phyloP scores from a whole-genome alignment of 2,888 invertebrate species.

The Eulithis testata region DNA sequence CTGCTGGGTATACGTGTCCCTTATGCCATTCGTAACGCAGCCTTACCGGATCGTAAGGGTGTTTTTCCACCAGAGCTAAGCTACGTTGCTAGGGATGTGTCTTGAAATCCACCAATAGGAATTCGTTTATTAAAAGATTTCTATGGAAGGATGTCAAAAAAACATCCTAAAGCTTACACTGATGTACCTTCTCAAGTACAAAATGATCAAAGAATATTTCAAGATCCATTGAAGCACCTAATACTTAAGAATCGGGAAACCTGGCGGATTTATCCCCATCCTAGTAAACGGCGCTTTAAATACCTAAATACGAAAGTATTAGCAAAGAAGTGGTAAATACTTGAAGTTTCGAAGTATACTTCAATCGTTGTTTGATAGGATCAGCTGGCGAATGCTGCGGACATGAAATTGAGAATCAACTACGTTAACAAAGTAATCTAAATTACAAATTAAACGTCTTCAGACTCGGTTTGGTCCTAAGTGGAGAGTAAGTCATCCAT shows the following conservation, averaged over 20 bases:
- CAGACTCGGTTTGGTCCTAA: slow-evolving; percentile 21
- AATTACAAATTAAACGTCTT: slow-evolving; percentile 20
- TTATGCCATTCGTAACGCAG: no score
- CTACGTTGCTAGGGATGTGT: no score
- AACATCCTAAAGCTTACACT: not conserved
- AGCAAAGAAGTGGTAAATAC: not conserved
- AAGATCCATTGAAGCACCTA: slow-evolving; percentile 10
- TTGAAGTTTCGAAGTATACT: not conserved
- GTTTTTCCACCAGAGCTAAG: no score
- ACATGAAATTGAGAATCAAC: slow-evolving; percentile 3
- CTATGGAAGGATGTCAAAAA: no score
- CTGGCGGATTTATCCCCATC: not conserved
- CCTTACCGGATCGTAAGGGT: no score
- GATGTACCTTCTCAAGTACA: not conserved
- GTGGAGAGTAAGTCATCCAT: slow-evolving; percentile 31
- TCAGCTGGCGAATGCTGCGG: not conserved
- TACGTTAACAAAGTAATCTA: slow-evolving; percentile 17
- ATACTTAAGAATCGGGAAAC: slow-evolving; percentile 8
- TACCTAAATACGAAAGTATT: slow-evolving; percentile 11
- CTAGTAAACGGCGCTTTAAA: not conserved
- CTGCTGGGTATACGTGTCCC: no score
- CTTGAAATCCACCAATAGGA: no score
- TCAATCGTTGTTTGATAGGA: slow-evolving; percentile 14
- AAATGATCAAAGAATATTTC: slow-evolving; percentile 6
- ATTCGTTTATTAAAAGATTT: no score